phyloP scores from a whole-genome alignment of 1,140 invertebrate genomes.

The Luehdorfia chinensis region DNA sequence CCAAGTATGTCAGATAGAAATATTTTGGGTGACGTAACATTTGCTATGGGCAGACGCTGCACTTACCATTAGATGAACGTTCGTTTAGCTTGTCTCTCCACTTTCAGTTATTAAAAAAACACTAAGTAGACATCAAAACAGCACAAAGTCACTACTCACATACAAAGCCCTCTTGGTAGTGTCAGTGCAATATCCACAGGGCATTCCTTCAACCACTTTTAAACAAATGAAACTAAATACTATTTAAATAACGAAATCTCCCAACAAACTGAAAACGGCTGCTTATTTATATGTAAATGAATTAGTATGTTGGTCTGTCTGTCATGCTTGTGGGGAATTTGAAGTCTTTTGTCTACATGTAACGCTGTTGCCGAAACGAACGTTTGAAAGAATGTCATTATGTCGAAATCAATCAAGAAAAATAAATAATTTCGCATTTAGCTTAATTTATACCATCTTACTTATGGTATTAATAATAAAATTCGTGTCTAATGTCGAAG shows the following conservation, averaged over 20 bases:
- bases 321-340: constrained; percentile 47
- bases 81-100: too few relatives aligned
- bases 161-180: constrained; percentile 54
- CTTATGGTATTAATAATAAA: too few relatives aligned
- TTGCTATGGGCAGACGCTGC: too few relatives aligned
- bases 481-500: too few relatives aligned
- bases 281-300: constrained; percentile 61
- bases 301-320: constrained; percentile 47
- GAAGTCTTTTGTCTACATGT: constrained; percentile 37
- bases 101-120: too few relatives aligned
- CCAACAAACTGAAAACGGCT: constrained; percentile 29
- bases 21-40: too few relatives aligned
- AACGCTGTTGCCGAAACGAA: constrained; percentile 33
- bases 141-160: too few relatives aligned
- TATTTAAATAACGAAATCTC: constrained; percentile 22
- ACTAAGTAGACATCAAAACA: too few relatives aligned
- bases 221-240: constrained; percentile 19
- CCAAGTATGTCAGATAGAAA: too few relatives aligned
- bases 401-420: neutral
- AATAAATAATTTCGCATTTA: too few relatives aligned
- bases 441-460: too few relatives aligned
- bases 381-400: constrained; percentile 12
- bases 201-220: constrained; percentile 42
- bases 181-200: constrained; percentile 59
- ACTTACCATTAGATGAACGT: too few relatives aligned